phyloP scores from a whole-genome alignment of 2,797 vertebrate species.

The Mallotus villosus region DNA sequence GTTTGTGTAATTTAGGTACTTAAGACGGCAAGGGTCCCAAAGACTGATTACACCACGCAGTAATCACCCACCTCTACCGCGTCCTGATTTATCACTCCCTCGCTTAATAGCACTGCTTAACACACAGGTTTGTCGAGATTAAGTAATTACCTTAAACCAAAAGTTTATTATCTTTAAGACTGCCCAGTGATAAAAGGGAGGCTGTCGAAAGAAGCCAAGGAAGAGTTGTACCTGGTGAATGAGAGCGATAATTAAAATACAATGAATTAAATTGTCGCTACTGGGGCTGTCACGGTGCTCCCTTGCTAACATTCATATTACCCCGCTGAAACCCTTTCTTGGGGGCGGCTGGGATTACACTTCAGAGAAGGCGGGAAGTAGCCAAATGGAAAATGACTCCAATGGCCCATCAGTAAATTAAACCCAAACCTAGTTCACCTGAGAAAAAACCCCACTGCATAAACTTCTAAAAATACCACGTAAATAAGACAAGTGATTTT shows the following conservation, averaged over 20 bases:
- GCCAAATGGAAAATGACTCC: conserved; percentile 54
- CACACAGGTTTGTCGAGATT: conserved; percentile 83
- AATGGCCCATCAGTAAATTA: conserved; percentile 53
- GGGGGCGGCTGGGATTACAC: conserved; percentile 62
- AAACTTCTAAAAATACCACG: conserved; percentile 42
- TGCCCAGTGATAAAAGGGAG: conserved; percentile 78
- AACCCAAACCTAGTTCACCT: conserved; percentile 59
- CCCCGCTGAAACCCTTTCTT: conserved; percentile 59
- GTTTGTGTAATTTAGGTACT: conserved; percentile 62
- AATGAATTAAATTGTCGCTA: conserved; percentile 69
- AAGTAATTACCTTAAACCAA: conserved; percentile 82
- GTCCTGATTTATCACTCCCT: conserved; percentile 80
- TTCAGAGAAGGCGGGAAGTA: conserved; percentile 19
- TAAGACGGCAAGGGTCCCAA: conserved; percentile 63
- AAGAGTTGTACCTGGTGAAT: conserved; percentile 41
- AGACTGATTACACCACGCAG: conserved; percentile 82
- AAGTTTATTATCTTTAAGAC: conserved; percentile 82
- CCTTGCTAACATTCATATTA: conserved; percentile 74
- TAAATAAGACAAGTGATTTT: conserved; percentile 26
- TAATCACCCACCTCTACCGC: conserved; percentile 76
- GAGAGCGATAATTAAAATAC: conserved; percentile 76
- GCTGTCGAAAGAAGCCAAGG: conserved; percentile 58
- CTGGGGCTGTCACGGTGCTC: conserved; percentile 60
- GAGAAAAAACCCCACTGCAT: conserved; percentile 2
- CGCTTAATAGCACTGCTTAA: conserved; percentile 75